Evolutionary conservation across 2,113 vertebrate genomes (phyloP).

Genomic region (Hyaena hyaena): DNA sequence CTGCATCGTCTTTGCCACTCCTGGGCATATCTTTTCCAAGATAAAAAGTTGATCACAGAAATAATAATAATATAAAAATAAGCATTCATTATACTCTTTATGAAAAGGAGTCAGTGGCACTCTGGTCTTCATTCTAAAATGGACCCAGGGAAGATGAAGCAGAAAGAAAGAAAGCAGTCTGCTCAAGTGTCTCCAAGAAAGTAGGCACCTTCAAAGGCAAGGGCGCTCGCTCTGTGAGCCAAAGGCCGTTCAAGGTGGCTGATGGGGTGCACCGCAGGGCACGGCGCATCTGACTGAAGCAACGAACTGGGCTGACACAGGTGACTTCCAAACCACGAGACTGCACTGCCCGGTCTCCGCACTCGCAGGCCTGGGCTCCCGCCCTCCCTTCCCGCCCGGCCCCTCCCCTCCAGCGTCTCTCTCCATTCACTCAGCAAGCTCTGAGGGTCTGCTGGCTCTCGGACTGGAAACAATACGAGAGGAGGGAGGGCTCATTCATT

Average conservation of each 20-base stretch:
- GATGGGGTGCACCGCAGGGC: background rate
- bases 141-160: background rate
- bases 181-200: background rate
- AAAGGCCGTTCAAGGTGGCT: background rate
- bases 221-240: no score
- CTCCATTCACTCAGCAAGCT: background rate
- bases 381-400: background rate
- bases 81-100: background rate
- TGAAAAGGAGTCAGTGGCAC: background rate
- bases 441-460: background rate
- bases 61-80: background rate
- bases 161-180: background rate
- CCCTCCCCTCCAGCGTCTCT: background rate
- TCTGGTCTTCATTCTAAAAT: background rate
- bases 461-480: background rate
- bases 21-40: background rate
- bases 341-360: background rate
- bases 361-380: accelerated
- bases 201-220: background rate
- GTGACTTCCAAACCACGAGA: background rate
- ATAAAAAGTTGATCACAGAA: conserved; percentile 6
- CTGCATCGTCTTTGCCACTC: background rate
- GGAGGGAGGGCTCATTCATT: background rate
- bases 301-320: background rate
- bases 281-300: accelerated